Evolutionary conservation across 2,113 vertebrate species (phyloP), one percentile per base, ranked within the genome.

Genomic region (Chloropsis hardwickii): DNA sequence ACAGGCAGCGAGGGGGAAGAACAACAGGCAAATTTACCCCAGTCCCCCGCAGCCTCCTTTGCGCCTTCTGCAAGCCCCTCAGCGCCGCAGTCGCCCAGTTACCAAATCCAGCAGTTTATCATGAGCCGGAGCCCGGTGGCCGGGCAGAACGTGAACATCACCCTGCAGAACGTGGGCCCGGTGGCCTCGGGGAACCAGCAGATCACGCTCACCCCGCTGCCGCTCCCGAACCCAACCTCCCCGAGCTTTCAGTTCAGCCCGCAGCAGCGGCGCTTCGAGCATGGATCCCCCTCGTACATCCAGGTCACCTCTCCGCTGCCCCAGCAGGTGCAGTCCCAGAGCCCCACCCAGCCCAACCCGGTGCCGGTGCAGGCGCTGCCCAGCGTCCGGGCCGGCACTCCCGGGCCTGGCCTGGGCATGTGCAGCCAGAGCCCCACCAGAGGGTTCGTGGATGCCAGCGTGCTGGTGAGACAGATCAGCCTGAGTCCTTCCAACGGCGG

Each of bases 141-240:
- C 5, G 98, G 98, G 58, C 99, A 98, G 96, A 99, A 99, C 27
- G 98, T 99, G 95, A 99, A 99, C 97, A 99, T 99, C 96, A 99
- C 99, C 2, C 97, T 99, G 93, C 99, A 99, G 90, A 99, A 99
- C 35, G 98, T 99, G 50, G 98, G 98, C 19, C 97, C 98, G 3
- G 97, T 98, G 74, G 98, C 98, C 62, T 95, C 98, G 11, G 98
- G 98, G 76, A 99, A 98, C 97, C 99, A 99, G 94, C 99, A 99
- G 97, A 99, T 99, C 83, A 99, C 99, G 0, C 98, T 99, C 4
- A 98, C 99, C 19, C 97, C 98, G 1, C 82, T 99, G 72, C 98
- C 99, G 0, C 97, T 99, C 31, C 98, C 98, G 6, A 99, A 97
- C 93, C 98, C 99, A 1, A 98, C 98, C 0, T 99, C 99, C 2